Percentiles rank a stretch among this genome's conserved stretches.
Conservation (phyloP, 2,113 vertebrate species). For the Aldabrachelys gigantea region DNA sequence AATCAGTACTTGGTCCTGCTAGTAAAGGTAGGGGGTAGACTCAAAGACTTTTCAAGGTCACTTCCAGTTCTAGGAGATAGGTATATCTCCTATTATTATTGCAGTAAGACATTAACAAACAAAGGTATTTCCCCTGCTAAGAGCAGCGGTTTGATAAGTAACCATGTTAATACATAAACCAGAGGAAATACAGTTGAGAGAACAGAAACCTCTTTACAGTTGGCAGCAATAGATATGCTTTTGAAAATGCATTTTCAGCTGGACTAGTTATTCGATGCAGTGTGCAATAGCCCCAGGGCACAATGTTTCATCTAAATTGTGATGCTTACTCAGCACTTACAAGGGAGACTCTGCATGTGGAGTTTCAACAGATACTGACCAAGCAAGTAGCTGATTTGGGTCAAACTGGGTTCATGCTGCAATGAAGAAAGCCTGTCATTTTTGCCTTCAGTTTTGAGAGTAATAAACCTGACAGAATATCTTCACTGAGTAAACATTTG, state of each 20-base stretch:
- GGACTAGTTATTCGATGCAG: constrained; percentile 24
- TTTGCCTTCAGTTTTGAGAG: neutral
- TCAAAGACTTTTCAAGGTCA: too few species aligned
- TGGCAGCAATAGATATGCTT: constrained; percentile 34
- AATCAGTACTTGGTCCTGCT: too few species aligned
- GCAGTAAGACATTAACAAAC: constrained; percentile 14
- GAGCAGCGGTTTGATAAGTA: neutral
- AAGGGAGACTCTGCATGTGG: accelerated
- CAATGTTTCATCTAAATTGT: constrained; percentile 1
- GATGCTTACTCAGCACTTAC: constrained; percentile 31
- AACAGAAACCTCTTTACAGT: constrained; percentile 36
- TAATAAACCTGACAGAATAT: neutral
- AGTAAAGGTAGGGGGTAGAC: too few species aligned
- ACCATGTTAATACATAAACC: constrained; percentile 10
- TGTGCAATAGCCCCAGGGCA: constrained; percentile 28
- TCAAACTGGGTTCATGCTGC: neutral
- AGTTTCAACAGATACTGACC: neutral
- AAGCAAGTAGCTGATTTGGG: neutral
- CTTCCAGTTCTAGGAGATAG: too few species aligned
- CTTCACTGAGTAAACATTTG: neutral
- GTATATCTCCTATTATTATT: neutral
- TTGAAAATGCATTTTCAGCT: constrained; percentile 43
- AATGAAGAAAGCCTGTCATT: neutral
- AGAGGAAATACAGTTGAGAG: constrained; percentile 1
- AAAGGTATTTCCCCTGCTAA: neutral